Conservation (phyloP, 2,113 vertebrate genomes). For the Neofelis nebulosa region DNA sequence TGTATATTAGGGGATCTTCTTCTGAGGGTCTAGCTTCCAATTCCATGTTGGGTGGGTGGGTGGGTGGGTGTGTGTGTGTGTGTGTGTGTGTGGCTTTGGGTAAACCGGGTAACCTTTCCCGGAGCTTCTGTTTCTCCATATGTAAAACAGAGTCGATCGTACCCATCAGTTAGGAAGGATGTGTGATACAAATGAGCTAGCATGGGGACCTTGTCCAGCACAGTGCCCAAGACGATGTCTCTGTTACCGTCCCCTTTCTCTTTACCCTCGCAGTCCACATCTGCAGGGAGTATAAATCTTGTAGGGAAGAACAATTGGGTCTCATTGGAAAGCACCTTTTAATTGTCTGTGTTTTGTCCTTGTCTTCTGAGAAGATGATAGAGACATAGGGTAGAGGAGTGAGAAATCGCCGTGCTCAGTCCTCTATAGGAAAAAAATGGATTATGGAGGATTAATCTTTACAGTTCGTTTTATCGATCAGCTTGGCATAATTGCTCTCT, state of each 20-base stretch:
- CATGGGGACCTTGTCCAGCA: not conserved
- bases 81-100: not conserved
- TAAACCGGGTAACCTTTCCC: not conserved
- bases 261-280: not conserved
- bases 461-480: slow-evolving; percentile 56
- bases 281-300: not conserved
- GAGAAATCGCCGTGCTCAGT: slow-evolving; percentile 24
- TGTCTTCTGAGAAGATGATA: slow-evolving; percentile 4
- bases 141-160: not conserved
- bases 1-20: not conserved
- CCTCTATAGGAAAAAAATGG: slow-evolving; percentile 53
- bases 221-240: not conserved
- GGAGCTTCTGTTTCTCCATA: not conserved
- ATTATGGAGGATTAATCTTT: slow-evolving; percentile 65
- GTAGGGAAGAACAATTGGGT: not conserved
- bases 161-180: not conserved
- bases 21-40: not conserved
- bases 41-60: not conserved
- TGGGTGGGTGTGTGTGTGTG: not conserved
- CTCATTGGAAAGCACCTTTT: not conserved
- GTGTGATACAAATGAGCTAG: not conserved
- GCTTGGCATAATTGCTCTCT: slow-evolving; percentile 43
- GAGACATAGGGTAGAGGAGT: not conserved
- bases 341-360: not conserved
- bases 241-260: not conserved